Conservation (phyloP, 2,113 vertebrate genomes). For the Aptenodytes forsteri region DNA sequence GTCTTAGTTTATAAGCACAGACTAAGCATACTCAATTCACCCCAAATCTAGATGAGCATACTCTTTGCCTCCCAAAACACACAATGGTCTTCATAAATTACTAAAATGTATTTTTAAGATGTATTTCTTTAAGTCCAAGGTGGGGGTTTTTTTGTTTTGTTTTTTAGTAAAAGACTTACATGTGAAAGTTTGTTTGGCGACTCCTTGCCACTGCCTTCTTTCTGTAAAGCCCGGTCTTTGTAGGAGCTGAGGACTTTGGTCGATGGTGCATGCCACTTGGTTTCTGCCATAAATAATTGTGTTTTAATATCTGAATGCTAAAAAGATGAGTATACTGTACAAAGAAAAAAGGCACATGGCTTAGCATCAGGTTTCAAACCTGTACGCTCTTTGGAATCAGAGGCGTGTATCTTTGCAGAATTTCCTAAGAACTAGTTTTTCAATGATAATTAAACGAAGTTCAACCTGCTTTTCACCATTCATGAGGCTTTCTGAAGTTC, state of each 20-base stretch:
- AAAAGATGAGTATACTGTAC: background rate
- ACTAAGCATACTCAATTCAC: background rate
- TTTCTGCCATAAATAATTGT: conserved; percentile 79
- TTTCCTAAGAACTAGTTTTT: background rate
- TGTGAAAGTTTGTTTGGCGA: conserved; percentile 90
- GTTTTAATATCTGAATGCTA: conserved; percentile 11
- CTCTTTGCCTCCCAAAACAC: background rate
- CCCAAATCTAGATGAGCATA: background rate
- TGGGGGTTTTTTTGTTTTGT: background rate
- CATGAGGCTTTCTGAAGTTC: background rate
- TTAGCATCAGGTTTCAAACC: conserved; percentile 4
- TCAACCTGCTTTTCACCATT: background rate
- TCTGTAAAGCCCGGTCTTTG: conserved; percentile 85
- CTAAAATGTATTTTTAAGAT: background rate
- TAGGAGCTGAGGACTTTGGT: conserved; percentile 90
- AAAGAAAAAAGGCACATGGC: background rate
- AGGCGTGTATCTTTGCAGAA: background rate
- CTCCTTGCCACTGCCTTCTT: conserved; percentile 86
- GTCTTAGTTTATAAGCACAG: background rate
- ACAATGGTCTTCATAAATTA: background rate
- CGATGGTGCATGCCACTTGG: conserved; percentile 90
- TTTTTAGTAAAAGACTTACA: conserved; percentile 77
- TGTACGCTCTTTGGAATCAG: background rate
- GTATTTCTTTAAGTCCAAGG: background rate
- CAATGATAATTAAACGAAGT: background rate